These are phyloP conservation scores for Phocoena sinus DNA, from an alignment of 2,113 vertebrate species.

Conservation along the genomic window DNA sequence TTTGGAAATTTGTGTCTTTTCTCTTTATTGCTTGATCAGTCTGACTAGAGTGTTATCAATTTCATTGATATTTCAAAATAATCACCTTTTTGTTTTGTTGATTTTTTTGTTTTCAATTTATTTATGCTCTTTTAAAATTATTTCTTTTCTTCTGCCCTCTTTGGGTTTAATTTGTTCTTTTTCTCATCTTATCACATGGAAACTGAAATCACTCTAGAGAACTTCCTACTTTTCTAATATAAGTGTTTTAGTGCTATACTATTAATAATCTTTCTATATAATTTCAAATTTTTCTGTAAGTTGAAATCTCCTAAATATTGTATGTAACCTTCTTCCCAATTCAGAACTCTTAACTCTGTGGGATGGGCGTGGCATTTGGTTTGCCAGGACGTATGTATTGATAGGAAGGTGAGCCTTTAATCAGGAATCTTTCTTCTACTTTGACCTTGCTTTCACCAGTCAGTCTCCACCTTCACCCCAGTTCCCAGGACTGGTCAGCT, in stretches of 20 bases:
- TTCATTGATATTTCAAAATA: not conserved
- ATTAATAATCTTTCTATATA: not conserved
- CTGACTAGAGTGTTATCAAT: not conserved
- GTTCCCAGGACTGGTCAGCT: not conserved
- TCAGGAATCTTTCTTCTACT: not conserved
- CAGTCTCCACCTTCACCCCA: not conserved
- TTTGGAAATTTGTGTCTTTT: not conserved
- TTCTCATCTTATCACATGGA: not conserved
- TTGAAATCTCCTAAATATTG: not conserved
- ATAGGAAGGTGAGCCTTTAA: not conserved
- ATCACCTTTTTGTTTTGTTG: not conserved
- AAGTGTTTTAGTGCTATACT: not conserved
- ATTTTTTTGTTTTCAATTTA: not conserved
- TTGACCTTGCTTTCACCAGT: not conserved
- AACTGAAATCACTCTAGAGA: no score
- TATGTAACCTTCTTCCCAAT: not conserved
- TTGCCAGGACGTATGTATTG: not conserved
- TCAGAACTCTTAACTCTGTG: not conserved
- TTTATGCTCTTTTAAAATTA: not conserved
- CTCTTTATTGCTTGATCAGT: not conserved
- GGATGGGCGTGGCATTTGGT: not conserved
- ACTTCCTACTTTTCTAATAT: not conserved
- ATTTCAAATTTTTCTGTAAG: slow-evolving; percentile 3
- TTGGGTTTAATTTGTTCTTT: not conserved
- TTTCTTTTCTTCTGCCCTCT: not conserved